Base-by-base conservation (phyloP, 2,113 vertebrate species). In the Gambusia holbrooki region DNA sequence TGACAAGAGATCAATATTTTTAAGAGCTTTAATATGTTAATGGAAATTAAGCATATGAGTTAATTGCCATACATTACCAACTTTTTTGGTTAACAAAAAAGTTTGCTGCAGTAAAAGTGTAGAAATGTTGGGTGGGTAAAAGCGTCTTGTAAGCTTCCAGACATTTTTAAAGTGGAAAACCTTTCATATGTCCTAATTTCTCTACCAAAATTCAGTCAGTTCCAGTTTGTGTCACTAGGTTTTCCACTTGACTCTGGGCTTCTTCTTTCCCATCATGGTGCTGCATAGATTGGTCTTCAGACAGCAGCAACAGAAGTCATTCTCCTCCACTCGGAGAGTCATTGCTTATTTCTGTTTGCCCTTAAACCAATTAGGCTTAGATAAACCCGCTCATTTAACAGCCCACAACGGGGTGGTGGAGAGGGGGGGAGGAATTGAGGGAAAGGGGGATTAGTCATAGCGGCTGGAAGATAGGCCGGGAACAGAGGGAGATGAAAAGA, bases 351-450 rank as follows among this genome's bases (percentile, higher is more conserved):
- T 90, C 84, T 91, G 87, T 93, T 89, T 92, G 86, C 90, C 87
- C 90, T 93, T 91, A 91, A 93, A 92, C 87, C 91, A 93, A 90
- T 92, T 92, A 92, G 86, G 89, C 90, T 82, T 74, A 82, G 88
- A 92, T 93, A 92, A 93, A 90, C 87, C 79, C 15, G 68, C 84
- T 87, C 86, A 84, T 90, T 92, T 90, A 91, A 85, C 76, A 27
- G 82, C 69, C 84, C 84, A 73, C 80, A 89, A 88, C 80, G 35
- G 79, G 81, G 77, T 76, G 79, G 75, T 54, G 48, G 82, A 76
- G 76, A 73, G 35, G 58, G 65, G 45, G 62, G 45, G 61, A 58
- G 60, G 22, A 69, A 35, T 8, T 27, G 15, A 42, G 66, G n/a
- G 66, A 25, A 11, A 9, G 33, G 63, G 66, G 74, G 74, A 69